Base-by-base conservation (phyloP, 2,113 vertebrate genomes). In the Antennarius striatus region DNA sequence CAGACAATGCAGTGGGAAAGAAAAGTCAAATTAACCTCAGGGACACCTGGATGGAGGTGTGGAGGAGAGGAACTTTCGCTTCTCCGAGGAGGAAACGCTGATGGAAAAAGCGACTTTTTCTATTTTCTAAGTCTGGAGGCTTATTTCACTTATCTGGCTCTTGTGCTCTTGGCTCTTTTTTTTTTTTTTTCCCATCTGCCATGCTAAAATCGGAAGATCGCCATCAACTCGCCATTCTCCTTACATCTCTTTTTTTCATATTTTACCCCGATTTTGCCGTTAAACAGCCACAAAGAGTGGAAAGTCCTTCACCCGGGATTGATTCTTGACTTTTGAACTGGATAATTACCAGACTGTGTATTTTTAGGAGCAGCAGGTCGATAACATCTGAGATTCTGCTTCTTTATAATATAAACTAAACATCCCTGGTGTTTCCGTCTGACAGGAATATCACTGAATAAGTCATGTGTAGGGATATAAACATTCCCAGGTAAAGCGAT, bases 11-110 rank as follows among this genome's bases (percentile, higher is more conserved):
- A 45, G 73, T 55, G 83, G 60, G 79, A 85, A 83, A 86, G 80
- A 82, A 86, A 89, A 90, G 89, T 88, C 67, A 84, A 91, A 92
- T 92, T 91, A 90, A 92, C 90, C 90, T 87, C 65, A 1, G 49
- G 45, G 85, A 81, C 84, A 89, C 88, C 84, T 62, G 73, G 56
- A 68, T 28, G 57, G 59, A 67, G 75, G 77, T 68, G 75, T 48
- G 47, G 68, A 75, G 61, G 60, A 72, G 73, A 62, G 45, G 47
- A 75, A 83, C 75, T 72, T 77, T 80, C n/a, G 83, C 78, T 70
- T 80, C 66, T 75, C 63, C 17, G 48, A 30, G 69, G 61, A 68
- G 67, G 65, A 60, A 69, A 56, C 49, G 46, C 50, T 10, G 40
- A 56, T 46, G 30, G 66, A 63, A 30, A 61, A 68, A 28, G 47